Percentiles rank a stretch among this genome's conserved stretches.
Conservation (phyloP, 1,140 invertebrate species). For the Hyposmocoma kahamanoa region DNA sequence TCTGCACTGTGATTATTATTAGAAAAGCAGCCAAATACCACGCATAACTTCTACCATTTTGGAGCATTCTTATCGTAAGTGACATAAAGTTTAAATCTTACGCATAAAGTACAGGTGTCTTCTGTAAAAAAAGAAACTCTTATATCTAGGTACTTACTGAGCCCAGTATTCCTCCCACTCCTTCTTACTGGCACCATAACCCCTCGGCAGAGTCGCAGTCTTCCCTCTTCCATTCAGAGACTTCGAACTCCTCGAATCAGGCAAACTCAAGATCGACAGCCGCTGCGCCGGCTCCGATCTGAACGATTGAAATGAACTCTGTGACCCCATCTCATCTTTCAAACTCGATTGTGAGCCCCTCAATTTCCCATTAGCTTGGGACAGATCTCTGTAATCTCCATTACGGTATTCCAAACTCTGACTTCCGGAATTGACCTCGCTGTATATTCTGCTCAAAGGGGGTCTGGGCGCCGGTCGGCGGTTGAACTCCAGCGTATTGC, state of each 20-base stretch:
- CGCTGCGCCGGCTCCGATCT: slow-evolving; percentile 49
- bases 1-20: no score
- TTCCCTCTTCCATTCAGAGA: slow-evolving; percentile 46
- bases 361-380: slow-evolving; percentile 24
- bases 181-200: slow-evolving; percentile 52
- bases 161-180: slow-evolving; percentile 70
- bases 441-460: slow-evolving; percentile 25
- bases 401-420: slow-evolving; percentile 26
- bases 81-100: not conserved
- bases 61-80: not conserved
- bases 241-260: slow-evolving; percentile 35
- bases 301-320: slow-evolving; percentile 51
- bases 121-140: no score
- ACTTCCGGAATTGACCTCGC: slow-evolving; percentile 30
- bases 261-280: slow-evolving; percentile 45
- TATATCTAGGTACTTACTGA: slow-evolving; percentile 64
- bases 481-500: slow-evolving; percentile 29
- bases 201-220: slow-evolving; percentile 54
- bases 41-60: not conserved
- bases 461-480: slow-evolving; percentile 32
- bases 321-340: slow-evolving; percentile 47
- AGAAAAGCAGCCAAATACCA: not conserved
- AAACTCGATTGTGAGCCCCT: slow-evolving; percentile 43
- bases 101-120: no score
- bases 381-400: slow-evolving; percentile 26